Evolutionary conservation across 2,797 vertebrate genomes (phyloP).

Genomic region (Sebastes taczanowskii): DNA sequence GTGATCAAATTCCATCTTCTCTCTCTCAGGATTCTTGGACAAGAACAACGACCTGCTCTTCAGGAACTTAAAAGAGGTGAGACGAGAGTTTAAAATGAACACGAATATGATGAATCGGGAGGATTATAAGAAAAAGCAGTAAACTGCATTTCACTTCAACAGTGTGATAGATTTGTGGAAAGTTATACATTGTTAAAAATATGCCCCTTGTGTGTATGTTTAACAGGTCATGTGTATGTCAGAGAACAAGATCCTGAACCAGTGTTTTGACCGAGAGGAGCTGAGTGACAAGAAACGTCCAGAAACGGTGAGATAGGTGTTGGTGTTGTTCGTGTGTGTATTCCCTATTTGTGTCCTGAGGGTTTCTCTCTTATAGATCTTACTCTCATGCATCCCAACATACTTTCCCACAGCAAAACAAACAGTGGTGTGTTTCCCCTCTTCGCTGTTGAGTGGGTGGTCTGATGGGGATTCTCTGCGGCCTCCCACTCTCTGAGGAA

Average conservation of each 20-base stretch:
- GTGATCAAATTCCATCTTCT: neutral
- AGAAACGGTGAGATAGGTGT: constrained; percentile 87
- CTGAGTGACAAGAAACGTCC: constrained; percentile 96
- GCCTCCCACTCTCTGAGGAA: constrained; percentile 75
- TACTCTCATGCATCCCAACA: constrained; percentile 1
- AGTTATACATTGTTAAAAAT: neutral
- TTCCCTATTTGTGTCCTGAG: neutral
- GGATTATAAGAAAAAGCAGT: neutral
- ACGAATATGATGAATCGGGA: neutral
- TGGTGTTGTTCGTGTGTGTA: neutral
- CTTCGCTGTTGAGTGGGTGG: constrained; percentile 39
- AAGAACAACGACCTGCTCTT: constrained; percentile 99
- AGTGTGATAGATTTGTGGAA: neutral
- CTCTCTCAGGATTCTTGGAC: constrained; percentile 92
- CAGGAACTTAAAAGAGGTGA: constrained; percentile 97
- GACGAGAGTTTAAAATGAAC: constrained; percentile 18
- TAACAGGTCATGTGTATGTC: constrained; percentile 94
- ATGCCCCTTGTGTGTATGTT: neutral
- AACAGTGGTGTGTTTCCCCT: constrained; percentile 56
- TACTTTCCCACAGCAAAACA: constrained; percentile 68
- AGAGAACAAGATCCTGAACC: constrained; percentile 92
- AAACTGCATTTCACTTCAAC: neutral
- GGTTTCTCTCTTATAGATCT: neutral
- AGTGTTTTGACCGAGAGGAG: constrained; percentile 93
- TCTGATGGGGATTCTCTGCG: constrained; percentile 66